These are phyloP conservation scores for Drosophila auraria DNA, from an alignment of 1,140 invertebrate genomes.

Conservation along the genomic window DNA sequence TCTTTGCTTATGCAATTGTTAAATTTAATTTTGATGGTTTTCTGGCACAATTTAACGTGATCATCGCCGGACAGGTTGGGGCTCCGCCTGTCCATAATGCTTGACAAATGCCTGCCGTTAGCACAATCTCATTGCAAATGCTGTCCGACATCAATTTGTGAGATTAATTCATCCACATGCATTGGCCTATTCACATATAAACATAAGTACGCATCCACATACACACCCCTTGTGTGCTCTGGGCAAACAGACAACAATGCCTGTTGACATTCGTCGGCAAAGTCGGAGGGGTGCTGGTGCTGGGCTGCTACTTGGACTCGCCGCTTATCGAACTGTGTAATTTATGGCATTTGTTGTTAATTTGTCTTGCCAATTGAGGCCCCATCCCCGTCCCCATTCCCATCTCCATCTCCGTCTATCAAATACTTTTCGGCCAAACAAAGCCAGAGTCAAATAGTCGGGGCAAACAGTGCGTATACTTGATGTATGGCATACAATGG, in stretches of 20 bases:
- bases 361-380: constrained; percentile 67
- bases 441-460: constrained; percentile 46
- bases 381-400: constrained; percentile 3
- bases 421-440: constrained; percentile 42
- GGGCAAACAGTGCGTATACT: constrained; percentile 69
- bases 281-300: neutral
- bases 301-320: constrained; percentile 19
- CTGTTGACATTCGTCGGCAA: constrained; percentile 52
- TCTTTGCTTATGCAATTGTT: constrained; percentile 44
- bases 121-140: constrained; percentile 58
- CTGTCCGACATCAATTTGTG: constrained; percentile 52
- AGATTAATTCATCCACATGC: constrained; percentile 50
- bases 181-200: constrained; percentile 18
- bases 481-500: constrained; percentile 68
- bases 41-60: constrained; percentile 46
- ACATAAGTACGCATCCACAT: constrained; percentile 21
- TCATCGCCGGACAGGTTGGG: constrained; percentile 21
- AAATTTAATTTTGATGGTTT: constrained; percentile 70
- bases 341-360: constrained; percentile 81
- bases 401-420: constrained; percentile 8
- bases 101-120: constrained; percentile 60
- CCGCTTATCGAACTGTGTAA: constrained; percentile 66
- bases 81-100: constrained; percentile 19
- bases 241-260: constrained; percentile 59
- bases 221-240: constrained; percentile 13